Evolutionary conservation across 2,888 invertebrate genomes (phyloP), one percentile per base, ranked within the genome.

Genomic region (Synanthedon tipuliformis): DNA sequence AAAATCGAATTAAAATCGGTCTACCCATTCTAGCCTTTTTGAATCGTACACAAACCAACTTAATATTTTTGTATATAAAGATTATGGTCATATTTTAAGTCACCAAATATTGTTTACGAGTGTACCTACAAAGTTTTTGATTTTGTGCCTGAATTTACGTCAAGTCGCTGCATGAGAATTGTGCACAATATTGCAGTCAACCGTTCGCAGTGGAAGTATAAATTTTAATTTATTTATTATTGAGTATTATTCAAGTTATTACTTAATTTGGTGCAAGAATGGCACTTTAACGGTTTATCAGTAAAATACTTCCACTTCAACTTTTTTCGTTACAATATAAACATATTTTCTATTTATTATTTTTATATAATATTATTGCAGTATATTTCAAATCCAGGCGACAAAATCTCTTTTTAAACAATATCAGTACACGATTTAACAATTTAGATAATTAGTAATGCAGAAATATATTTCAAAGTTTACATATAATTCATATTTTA

Each of bases 401-500:
- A 75, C 78, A 77, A 79, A 82, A 81, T 78, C 73, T 70, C 23
- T 34, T 66, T 63, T 65, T 69, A 79, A 81, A 78, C 69, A 75
- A 77, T 77, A 73, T 69, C 67, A 68, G 70, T 53, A 56, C 55
- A 81, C 73, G 77, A 78, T 77, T 77, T 79, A 79, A 82, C 80
- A 84, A 82, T 80, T 80, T 78, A 78, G 75, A 73, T 82, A 81
- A 70, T 78, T 71, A 78, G 79, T 69, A 74, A 85, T 78, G 77
- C 78, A 72, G 84, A 80, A 81, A 81, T 83, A 82, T 78, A 79
- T 75, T 75, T 82, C 71, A 80, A 81, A 82, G 77, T 82, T 81
- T 82, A 81, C 83, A 82, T 81, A 83, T 75, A 81, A 80, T 83
- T 78, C 76, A 78, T 77, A 75, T 81, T 82, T 82, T 78, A 81